phyloP scores from a whole-genome alignment of 2,113 vertebrate species.

The Sinocyclocheilus anshuiensis region DNA sequence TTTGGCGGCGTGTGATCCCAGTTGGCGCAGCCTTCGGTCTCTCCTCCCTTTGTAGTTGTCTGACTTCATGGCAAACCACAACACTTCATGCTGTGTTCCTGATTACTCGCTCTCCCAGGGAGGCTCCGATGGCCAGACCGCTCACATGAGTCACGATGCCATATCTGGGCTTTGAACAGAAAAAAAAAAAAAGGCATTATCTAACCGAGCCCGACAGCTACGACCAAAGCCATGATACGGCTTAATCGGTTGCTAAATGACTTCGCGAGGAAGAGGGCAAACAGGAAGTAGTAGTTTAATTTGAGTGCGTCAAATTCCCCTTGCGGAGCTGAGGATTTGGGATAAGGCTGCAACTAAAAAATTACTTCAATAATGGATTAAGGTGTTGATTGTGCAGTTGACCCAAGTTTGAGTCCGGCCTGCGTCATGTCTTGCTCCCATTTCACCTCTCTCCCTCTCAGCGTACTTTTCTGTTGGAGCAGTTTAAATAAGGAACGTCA shows the following conservation, averaged over 20 bases:
- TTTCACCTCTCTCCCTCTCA: not conserved
- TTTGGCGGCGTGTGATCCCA: slow-evolving; percentile 54
- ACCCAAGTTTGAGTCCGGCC: not conserved
- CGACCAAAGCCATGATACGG: slow-evolving; percentile 52
- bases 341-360: not conserved
- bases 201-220: slow-evolving; percentile 50
- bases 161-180: slow-evolving; percentile 54
- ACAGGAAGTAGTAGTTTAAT: slow-evolving; percentile 53
- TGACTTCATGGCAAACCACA: slow-evolving; percentile 67
- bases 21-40: slow-evolving; percentile 49
- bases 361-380: slow-evolving; percentile 1
- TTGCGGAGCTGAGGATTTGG: slow-evolving; percentile 5
- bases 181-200: slow-evolving; percentile 25
- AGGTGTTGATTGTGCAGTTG: not conserved
- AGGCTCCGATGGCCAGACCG: slow-evolving; percentile 64
- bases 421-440: not conserved
- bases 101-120: slow-evolving; percentile 70
- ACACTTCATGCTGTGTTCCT: slow-evolving; percentile 69
- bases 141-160: slow-evolving; percentile 66
- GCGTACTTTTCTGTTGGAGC: not conserved
- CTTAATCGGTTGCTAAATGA: slow-evolving; percentile 58
- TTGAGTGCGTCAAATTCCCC: not conserved
- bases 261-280: not conserved
- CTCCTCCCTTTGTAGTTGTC: slow-evolving; percentile 69
- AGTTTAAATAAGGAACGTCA: not conserved